Evolutionary conservation across 2,888 invertebrate genomes (phyloP).

Genomic region (Clepsis dumicolana): DNA sequence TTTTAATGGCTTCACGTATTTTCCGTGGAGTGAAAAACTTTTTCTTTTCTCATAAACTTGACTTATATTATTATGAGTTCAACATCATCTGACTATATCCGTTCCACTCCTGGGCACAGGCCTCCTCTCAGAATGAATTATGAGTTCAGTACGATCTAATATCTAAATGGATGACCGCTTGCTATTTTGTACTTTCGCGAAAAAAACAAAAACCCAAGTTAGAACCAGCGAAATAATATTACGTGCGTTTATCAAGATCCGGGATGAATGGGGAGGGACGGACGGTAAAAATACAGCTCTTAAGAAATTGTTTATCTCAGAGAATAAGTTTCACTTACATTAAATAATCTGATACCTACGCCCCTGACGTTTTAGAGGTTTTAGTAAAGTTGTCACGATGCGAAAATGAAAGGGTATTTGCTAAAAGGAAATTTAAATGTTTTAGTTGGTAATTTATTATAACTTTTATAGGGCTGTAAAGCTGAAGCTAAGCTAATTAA

Average conservation of each 20-base stretch:
- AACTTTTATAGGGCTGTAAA: neutral
- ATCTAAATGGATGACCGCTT: conserved; percentile 26
- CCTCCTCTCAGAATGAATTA: too few species aligned
- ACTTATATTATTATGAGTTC: too few species aligned
- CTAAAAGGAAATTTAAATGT: neutral
- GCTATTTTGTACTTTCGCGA: conserved; percentile 13
- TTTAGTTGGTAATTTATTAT: neutral
- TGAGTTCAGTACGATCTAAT: conserved; percentile 29
- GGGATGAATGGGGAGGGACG: conserved; percentile 30
- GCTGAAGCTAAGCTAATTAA: neutral
- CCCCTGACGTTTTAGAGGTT: conserved; percentile 5
- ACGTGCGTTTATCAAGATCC: conserved; percentile 40
- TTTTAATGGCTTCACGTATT: too few species aligned
- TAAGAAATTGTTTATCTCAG: conserved; percentile 34
- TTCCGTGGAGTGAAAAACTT: too few species aligned
- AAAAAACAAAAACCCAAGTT: conserved; percentile 36
- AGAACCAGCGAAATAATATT: conserved; percentile 35
- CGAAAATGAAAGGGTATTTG: neutral
- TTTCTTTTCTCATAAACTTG: too few species aligned
- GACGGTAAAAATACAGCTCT: conserved; percentile 36
- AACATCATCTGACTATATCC: too few species aligned
- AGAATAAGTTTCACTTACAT: conserved; percentile 31
- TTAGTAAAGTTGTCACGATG: neutral
- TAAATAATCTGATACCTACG: conserved; percentile 26
- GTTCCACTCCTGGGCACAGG: too few species aligned